Conservation (phyloP, 1,140 invertebrate species). For the Lordiphosa clarofinis region DNA sequence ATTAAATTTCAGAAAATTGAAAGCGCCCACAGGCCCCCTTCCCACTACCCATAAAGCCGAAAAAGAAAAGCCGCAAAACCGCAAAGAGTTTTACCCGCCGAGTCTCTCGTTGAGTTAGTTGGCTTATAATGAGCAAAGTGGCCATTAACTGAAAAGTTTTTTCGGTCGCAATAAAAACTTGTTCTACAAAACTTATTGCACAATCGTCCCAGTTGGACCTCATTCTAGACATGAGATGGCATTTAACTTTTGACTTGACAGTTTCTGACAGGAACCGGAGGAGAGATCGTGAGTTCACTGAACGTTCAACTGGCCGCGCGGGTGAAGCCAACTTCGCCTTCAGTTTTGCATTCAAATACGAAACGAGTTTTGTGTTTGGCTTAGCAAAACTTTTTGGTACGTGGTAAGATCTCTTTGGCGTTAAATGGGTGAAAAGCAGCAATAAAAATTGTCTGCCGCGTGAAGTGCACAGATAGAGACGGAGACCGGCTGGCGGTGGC, state of each 20-base stretch:
- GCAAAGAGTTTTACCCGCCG: slow-evolving; percentile 57
- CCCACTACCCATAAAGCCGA: slow-evolving; percentile 12
- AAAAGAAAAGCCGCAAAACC: slow-evolving; percentile 41
- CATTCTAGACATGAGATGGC: slow-evolving; percentile 50
- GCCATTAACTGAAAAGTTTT: slow-evolving; percentile 69
- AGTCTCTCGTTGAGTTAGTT: slow-evolving; percentile 52
- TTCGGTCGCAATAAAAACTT: slow-evolving; percentile 41
- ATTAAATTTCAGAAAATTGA: slow-evolving; percentile 62
- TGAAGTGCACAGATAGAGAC: slow-evolving; percentile 1
- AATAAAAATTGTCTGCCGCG: slow-evolving; percentile 57
- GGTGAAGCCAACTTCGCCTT: slow-evolving; percentile 33
- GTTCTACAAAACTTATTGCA: slow-evolving; percentile 63
- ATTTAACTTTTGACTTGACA: slow-evolving; percentile 68
- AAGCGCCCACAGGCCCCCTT: slow-evolving; percentile 34
- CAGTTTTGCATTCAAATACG: slow-evolving; percentile 54
- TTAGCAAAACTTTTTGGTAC: slow-evolving; percentile 41
- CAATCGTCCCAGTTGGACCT: slow-evolving; percentile 41
- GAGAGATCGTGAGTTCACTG: slow-evolving; percentile 61
- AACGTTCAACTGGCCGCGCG: slow-evolving; percentile 49
- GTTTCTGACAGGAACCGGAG: slow-evolving; percentile 48
- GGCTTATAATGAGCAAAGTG: slow-evolving; percentile 73
- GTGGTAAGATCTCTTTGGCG: slow-evolving; percentile 46
- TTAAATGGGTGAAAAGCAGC: slow-evolving; percentile 65
- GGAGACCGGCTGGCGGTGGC: slow-evolving; percentile 14
- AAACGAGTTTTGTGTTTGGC: slow-evolving; percentile 52